Evolutionary conservation across 2,888 invertebrate species (phyloP), one percentile per base, ranked within the genome.

Genomic region (Germaria angustata): DNA sequence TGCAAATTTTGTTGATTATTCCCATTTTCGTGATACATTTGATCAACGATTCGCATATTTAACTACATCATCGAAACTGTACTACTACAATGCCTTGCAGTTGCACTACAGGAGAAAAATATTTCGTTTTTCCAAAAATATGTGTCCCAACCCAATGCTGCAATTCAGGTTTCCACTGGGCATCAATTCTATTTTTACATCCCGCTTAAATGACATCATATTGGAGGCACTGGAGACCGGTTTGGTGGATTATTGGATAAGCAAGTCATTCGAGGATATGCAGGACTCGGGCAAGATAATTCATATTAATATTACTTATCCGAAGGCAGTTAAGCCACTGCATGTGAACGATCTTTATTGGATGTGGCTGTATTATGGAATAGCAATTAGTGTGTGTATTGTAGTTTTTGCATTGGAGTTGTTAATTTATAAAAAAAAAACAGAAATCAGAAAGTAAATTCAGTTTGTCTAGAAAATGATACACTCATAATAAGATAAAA

Each of bases 141-240:
- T 84, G 76, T 84, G 84, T 8, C 65, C 71, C 1, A 71, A 66
- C 2, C 7, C 84, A 1, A 28, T 78, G 15, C 44, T 84, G 63
- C 66, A 75, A 8, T 55, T 81, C 11, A 22, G 11, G 8, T 51
- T 84, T 46, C 68, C 80, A 0, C 55, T 84, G 1, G 73, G 77
- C 1, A 41, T 57, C 15, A 80, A 84, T 59, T 80, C 81, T 0
- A 28, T 69, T 6, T 82, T 73, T 61, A 24, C 20, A 0, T 34
- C 24, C 3, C 73, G 69, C 4, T 7, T 84, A 7, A 22, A 84
- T 41, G 28, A 49, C 2, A n/a, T 63, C 0, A 80, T 80, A n/a
- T n/a, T 77, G n/a, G 15, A 71, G 4, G 44, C 59, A 9, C 20
- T 61, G 24, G 66, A 84, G 7, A 28, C 84, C 0, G 84, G 84